Evolutionary conservation across 1,140 invertebrate genomes (phyloP), one percentile per base, ranked within the genome.

Genomic region (Zelostemma sp.): DNA sequence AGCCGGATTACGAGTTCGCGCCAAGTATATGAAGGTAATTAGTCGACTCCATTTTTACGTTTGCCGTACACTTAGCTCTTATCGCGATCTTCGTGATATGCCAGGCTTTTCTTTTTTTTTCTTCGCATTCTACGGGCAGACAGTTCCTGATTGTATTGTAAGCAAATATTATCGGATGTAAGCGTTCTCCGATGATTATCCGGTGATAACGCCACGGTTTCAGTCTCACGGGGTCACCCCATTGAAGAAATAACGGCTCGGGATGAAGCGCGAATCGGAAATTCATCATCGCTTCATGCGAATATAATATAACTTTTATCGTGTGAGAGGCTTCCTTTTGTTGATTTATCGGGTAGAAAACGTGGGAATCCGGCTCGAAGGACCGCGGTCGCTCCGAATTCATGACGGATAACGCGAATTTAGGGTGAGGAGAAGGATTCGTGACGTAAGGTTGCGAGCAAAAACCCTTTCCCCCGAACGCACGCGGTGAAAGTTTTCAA

Each of bases 111-210:
- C 6, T 9, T 6, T 35, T 35, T 35, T 35, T 35, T 28, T 57
- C 58, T 66, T 59, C 48, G 41, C 54, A 59, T 59, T 49, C 55
- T 35, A 47, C 50, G 40, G n/a, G n/a, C n/a, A 40, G 43, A 45
- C 33, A 55, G 51, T 63, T 63, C 60, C 46, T 50, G 56, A 21
- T 55, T 51, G 53, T 54, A 68, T 68, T 61, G 65, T 68, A 68
- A 68, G 65, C 58, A 62, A 68, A 68, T 68, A 60, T 56, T 56
- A 68, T 68, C 65, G 57, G 58, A 62, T 62, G 48, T 33, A 51
- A 51, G 33, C 61, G 65, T 68, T 54, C 41, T 53, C 48, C 41
- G 65, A 68, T 68, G 54, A 68, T 68, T 61, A 68, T 57, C 64
- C 45, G 21, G 19, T 11, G 58, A 68, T 66, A 60, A 31, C 50